Evolutionary conservation across 2,113 vertebrate species (phyloP), one percentile per base, ranked within the genome.

Genomic region (Heterochromis multidens): DNA sequence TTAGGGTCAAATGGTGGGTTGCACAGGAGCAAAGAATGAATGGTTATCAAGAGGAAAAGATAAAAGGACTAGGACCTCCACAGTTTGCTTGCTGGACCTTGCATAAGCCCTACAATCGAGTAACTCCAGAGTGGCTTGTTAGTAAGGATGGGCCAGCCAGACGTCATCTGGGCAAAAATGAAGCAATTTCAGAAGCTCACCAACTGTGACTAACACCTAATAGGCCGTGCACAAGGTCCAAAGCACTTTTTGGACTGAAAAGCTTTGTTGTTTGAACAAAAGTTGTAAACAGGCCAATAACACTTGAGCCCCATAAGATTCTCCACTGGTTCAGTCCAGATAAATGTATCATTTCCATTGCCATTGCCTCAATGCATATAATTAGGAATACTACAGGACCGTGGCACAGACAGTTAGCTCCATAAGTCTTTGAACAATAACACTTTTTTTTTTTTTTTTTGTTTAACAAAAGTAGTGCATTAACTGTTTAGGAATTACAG

Each of bases 161-260:
- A 52, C 1, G 33, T 92, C 85, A 88, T 90, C 88, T 81, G 88
- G 81, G 92, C 82, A 88, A 88, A 88, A 93, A 91, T 91, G 76
- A 91, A 92, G 92, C 93, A 93, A 94, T 95, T 93, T 93, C 88
- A 77, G 10, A 74, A 77, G 84, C 88, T 88, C 27, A 31, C 84
- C 81, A 63, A 93, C 87, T 91, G 87, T 94, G 94, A 94, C 95
- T 91, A 92, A 94, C 84, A 89, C 91, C 93, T 94, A 90, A 91
- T 83, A 87, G 84, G 77, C 77, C 70, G 52, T 84, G 80, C 85
- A 86, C 62, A 5, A 76, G 79, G 49, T 88, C 90, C 77, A 88
- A 37, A 87, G 77, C 82, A 31, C 52, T 83, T 88, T 81, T 86
- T 91, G 61, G 35, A 81, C 37, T 35, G 84, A 88, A 80, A 81